A percentile compares a stretch with the other conserved stretches of the same genome.
Conservation (phyloP, 2,888 invertebrate species). For the Tipula vernalis region DNA sequence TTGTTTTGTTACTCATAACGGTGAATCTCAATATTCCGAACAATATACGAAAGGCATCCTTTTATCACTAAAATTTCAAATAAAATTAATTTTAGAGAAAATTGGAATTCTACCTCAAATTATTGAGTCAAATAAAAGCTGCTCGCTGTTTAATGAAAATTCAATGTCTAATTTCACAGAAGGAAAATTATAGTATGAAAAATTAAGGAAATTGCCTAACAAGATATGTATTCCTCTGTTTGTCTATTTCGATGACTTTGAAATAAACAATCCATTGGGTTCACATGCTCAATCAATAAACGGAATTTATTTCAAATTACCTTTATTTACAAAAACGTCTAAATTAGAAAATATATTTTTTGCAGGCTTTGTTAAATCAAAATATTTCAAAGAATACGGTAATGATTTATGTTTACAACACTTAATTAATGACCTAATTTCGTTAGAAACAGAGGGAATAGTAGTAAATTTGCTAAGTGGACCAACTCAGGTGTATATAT, state of each 20-base stretch:
- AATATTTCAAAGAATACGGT: background rate
- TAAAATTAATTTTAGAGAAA: no score
- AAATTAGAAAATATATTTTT: background rate
- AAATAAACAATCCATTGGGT: constrained; percentile 21
- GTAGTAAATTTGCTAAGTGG: no score
- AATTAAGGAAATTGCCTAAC: background rate
- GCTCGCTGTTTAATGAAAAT: no score
- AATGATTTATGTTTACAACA: no score
- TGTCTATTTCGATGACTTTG: no score
- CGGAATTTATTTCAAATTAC: constrained; percentile 16
- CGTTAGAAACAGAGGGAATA: background rate
- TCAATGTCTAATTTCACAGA: background rate
- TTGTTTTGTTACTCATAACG: background rate
- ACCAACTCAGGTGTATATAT: no score
- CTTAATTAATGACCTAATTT: background rate
- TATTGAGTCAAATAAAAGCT: no score
- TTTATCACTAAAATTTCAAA: background rate
- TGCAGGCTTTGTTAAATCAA: background rate
- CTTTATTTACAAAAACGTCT: background rate
- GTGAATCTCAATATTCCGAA: background rate
- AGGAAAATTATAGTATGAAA: background rate
- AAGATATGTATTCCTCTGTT: constrained; percentile 18
- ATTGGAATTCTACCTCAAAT: no score
- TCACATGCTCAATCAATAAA: constrained; percentile 18
- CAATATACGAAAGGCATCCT: background rate